Evolutionary conservation across 1,140 invertebrate genomes (phyloP).

Genomic region (Linepithema humile): DNA sequence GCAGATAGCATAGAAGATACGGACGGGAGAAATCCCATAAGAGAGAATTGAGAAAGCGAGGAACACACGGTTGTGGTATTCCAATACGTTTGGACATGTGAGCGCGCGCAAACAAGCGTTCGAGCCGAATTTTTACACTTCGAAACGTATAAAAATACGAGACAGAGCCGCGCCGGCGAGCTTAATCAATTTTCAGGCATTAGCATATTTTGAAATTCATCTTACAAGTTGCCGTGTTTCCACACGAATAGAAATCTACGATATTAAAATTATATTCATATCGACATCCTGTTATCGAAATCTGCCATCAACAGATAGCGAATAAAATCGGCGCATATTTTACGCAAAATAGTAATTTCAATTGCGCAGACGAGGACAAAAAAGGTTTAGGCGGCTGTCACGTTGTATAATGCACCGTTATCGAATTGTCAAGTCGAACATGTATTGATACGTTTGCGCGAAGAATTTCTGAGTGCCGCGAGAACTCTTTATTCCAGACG

Average conservation of each 20-base stretch:
- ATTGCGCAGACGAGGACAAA: background rate
- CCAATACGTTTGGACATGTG: constrained; percentile 57
- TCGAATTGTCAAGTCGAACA: background rate
- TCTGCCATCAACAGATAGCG: background rate
- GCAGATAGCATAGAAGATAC: constrained; percentile 59
- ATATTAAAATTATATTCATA: background rate
- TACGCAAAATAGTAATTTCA: constrained; percentile 3
- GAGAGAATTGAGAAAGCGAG: constrained; percentile 73
- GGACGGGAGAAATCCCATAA: constrained; percentile 70
- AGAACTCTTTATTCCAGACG: constrained; percentile 23
- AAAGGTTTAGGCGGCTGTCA: no score
- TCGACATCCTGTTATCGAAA: no score
- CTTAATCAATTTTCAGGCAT: background rate
- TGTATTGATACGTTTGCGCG: background rate
- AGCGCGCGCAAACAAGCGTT: background rate
- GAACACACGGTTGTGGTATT: constrained; percentile 65
- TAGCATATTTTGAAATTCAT: background rate
- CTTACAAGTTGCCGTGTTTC: background rate
- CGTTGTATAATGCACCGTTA: background rate
- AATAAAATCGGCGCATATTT: background rate
- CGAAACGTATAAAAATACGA: background rate
- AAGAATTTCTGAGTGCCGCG: constrained; percentile 19
- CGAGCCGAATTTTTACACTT: constrained; percentile 6
- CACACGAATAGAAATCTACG: background rate
- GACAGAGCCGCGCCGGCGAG: no score